Conservation (phyloP, 2,797 vertebrate genomes). For the Hemitrygon akajei region DNA sequence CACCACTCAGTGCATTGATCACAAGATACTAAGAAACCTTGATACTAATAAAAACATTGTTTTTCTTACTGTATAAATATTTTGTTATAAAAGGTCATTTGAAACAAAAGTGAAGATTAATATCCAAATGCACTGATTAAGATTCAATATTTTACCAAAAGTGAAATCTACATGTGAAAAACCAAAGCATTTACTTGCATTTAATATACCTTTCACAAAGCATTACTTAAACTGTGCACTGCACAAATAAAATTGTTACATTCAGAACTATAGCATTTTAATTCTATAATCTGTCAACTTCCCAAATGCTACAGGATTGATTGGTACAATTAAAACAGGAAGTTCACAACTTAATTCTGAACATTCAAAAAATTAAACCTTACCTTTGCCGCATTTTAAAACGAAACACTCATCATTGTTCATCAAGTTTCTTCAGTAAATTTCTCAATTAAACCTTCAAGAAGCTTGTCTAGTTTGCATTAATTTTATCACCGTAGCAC, state of each 20-base stretch:
- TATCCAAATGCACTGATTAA: too few species aligned
- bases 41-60: too few species aligned
- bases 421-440: not conserved
- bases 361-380: not conserved
- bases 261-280: not conserved
- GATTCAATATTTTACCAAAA: not conserved
- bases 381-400: not conserved
- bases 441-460: not conserved
- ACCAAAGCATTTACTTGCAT: not conserved
- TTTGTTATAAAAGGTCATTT: too few species aligned
- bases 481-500: not conserved
- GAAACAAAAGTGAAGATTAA: not conserved
- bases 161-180: not conserved
- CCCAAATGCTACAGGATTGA: not conserved
- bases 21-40: too few species aligned
- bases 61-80: too few species aligned
- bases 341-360: not conserved
- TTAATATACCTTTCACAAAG: not conserved
- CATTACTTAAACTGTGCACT: not conserved
- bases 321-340: not conserved
- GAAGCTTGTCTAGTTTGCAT: not conserved
- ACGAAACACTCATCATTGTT: not conserved
- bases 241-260: not conserved
- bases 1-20: too few species aligned
- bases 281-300: not conserved